phyloP scores from a whole-genome alignment of 2,888 invertebrate genomes.

The Plemyria rubiginata region DNA sequence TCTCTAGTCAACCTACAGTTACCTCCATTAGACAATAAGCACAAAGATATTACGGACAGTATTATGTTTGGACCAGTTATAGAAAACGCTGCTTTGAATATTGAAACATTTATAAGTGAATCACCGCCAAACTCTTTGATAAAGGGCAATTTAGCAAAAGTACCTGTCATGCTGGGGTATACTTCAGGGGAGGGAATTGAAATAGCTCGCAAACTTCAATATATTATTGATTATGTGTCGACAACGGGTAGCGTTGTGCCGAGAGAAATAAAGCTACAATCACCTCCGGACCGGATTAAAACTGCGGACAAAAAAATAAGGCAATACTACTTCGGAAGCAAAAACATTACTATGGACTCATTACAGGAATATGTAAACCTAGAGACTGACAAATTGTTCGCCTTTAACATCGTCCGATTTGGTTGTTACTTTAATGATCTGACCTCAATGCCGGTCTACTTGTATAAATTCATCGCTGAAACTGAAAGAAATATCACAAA shows the following conservation, averaged over 20 bases:
- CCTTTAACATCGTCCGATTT: conserved; percentile 68
- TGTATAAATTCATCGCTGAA: conserved; percentile 72
- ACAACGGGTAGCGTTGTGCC: conserved; percentile 67
- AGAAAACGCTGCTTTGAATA: conserved; percentile 61
- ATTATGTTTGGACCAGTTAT: conserved; percentile 76
- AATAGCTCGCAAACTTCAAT: conserved; percentile 62
- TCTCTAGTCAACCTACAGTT: conserved; percentile 67
- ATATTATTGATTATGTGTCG: conserved; percentile 51
- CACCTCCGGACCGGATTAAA: conserved; percentile 53
- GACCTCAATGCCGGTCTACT: conserved; percentile 58
- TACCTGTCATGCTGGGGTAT: conserved; percentile 74
- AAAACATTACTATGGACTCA: conserved; percentile 54
- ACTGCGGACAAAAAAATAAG: conserved; percentile 63
- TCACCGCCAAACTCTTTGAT: conserved; percentile 59
- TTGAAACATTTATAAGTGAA: conserved; percentile 65
- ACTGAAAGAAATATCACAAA: conserved; percentile 73
- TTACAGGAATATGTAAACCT: conserved; percentile 62
- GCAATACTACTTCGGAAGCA: conserved; percentile 64
- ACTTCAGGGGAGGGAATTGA: conserved; percentile 78
- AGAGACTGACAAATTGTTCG: conserved; percentile 67
- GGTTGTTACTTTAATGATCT: conserved; percentile 59
- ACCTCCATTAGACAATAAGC: conserved; percentile 56
- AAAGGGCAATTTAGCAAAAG: conserved; percentile 60
- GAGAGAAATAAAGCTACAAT: conserved; percentile 70
- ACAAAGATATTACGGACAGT: conserved; percentile 64